These are phyloP conservation scores for Hololepta plana DNA, from an alignment of 2,888 invertebrate genomes.

Conservation along the genomic window DNA sequence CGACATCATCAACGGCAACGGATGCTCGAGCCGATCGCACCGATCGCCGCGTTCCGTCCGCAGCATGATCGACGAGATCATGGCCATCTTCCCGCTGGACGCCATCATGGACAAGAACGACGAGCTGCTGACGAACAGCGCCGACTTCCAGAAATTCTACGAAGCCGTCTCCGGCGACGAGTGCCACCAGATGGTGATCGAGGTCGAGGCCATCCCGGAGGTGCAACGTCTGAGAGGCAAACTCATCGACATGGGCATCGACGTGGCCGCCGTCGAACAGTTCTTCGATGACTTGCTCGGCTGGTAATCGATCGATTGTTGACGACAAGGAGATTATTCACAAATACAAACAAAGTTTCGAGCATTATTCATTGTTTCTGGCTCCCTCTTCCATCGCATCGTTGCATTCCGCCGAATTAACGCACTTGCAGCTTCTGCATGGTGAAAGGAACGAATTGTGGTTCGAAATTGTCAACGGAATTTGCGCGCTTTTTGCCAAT, in stretches of 20 bases:
- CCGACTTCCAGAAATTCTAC: conserved; percentile 10
- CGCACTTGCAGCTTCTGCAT: too few species aligned
- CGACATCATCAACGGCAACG: conserved; percentile 10
- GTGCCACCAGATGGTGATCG: conserved; percentile 12
- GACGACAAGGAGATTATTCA: too few species aligned
- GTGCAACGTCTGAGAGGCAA: conserved; percentile 10
- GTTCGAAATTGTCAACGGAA: too few species aligned
- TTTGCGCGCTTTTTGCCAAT: too few species aligned
- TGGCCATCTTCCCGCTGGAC: conserved; percentile 7
- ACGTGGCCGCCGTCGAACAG: conserved; percentile 10
- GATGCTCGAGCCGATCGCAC: neutral
- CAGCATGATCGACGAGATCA: conserved; percentile 10
- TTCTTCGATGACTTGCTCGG: conserved; percentile 13
- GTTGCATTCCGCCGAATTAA: too few species aligned
- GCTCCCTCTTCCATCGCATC: too few species aligned
- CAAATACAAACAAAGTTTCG: too few species aligned
- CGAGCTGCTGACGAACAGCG: conserved; percentile 9
- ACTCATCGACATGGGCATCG: conserved; percentile 13
- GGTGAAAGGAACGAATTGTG: too few species aligned
- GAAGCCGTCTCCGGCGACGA: conserved; percentile 10
- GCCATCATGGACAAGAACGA: conserved; percentile 6
- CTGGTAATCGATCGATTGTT: too few species aligned
- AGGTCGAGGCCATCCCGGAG: conserved; percentile 12
- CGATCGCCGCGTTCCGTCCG: conserved; percentile 6
- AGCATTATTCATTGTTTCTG: too few species aligned